phyloP scores from a whole-genome alignment of 2,888 invertebrate species.

The Apodemia mormo region DNA sequence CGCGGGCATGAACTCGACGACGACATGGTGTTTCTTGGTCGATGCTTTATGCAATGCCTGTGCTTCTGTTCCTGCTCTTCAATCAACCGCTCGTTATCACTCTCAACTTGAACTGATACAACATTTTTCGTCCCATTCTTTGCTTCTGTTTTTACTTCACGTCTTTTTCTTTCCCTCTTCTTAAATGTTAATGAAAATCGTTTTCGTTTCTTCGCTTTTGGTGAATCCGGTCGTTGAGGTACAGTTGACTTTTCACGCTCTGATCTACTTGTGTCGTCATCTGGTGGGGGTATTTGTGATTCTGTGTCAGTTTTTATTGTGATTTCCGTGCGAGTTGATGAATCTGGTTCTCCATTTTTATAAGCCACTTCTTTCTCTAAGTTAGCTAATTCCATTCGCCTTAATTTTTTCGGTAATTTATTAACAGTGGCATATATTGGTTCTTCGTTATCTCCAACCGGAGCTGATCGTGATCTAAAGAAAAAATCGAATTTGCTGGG shows the following conservation, averaged over 20 bases:
- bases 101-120: constrained; percentile 56
- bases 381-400: constrained; percentile 72
- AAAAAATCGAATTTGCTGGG: constrained; percentile 75
- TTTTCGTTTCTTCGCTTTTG: constrained; percentile 74
- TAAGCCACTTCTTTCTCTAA: constrained; percentile 76
- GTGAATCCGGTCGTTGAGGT: constrained; percentile 67
- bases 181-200: constrained; percentile 73
- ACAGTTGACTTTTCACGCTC: constrained; percentile 68
- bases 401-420: constrained; percentile 74
- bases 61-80: constrained; percentile 64
- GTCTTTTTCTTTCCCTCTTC: constrained; percentile 71
- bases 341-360: constrained; percentile 65
- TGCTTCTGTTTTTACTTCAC: constrained; percentile 67
- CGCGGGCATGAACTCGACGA: constrained; percentile 76
- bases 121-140: constrained; percentile 68
- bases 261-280: constrained; percentile 74
- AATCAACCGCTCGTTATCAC: constrained; percentile 73
- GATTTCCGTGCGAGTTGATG: constrained; percentile 67
- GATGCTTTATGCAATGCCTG: constrained; percentile 64
- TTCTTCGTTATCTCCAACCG: constrained; percentile 74
- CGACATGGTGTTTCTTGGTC: constrained; percentile 66
- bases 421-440: constrained; percentile 79
- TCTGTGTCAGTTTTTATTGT: constrained; percentile 72
- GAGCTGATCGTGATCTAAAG: constrained; percentile 76
- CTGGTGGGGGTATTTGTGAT: constrained; percentile 64